Conservation (phyloP, 2,797 vertebrate genomes). For the Muscicapa comitata region DNA sequence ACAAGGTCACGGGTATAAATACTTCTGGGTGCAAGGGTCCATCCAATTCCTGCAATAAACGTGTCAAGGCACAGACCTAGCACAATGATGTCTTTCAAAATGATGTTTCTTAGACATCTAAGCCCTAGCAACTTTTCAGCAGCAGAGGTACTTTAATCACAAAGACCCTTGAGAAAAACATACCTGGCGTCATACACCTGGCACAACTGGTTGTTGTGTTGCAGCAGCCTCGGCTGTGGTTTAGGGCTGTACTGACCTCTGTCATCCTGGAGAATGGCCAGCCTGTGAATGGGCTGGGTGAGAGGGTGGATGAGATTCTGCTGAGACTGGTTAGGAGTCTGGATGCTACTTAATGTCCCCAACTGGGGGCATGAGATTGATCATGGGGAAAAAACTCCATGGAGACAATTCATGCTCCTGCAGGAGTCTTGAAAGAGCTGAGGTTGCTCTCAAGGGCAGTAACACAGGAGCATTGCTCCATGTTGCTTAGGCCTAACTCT, state of each 20-base stretch:
- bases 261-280: background rate
- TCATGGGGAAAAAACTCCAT: rapidly evolving
- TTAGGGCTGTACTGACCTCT: background rate
- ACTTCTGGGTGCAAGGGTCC: background rate
- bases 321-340: background rate
- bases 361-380: background rate
- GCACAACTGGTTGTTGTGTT: background rate
- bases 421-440: background rate
- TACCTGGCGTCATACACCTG: background rate
- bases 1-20: background rate
- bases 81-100: background rate
- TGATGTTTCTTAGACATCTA: background rate
- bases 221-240: background rate
- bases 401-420: background rate
- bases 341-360: background rate
- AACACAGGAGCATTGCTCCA: background rate
- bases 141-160: background rate
- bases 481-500: background rate
- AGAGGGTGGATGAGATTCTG: background rate
- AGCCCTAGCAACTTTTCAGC: background rate
- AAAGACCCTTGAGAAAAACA: background rate
- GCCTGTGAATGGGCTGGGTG: background rate
- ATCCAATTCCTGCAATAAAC: background rate
- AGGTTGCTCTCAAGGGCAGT: background rate
- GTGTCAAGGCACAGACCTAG: background rate